A percentile compares a stretch with the other conserved stretches of the same genome.
These are phyloP conservation scores for Psilopogon haemacephalus DNA, from an alignment of 2,113 vertebrate species.

Conservation along the genomic window DNA sequence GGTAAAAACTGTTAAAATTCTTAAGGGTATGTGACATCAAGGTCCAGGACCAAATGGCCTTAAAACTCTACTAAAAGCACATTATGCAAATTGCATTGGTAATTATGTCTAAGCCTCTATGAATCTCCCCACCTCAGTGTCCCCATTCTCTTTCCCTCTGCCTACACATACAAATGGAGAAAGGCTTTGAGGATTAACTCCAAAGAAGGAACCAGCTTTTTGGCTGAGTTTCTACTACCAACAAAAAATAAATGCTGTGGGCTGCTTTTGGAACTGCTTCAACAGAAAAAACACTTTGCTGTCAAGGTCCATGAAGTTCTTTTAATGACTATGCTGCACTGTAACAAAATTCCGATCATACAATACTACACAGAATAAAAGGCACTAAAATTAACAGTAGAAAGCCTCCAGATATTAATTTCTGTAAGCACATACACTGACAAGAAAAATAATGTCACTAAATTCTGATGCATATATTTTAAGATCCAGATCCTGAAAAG, in stretches of 20 bases:
- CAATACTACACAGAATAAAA: background rate
- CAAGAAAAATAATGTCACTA: background rate
- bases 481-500: background rate
- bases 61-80: background rate
- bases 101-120: background rate
- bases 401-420: background rate
- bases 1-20: background rate
- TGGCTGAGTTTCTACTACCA: slow-evolving; percentile 7
- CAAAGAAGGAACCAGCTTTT: background rate
- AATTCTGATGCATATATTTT: background rate
- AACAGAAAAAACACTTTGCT: slow-evolving; percentile 13
- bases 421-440: background rate
- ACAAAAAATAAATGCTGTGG: slow-evolving; percentile 26
- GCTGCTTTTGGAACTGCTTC: slow-evolving; percentile 35
- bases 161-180: background rate
- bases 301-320: background rate
- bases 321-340: background rate
- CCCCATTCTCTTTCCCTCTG: background rate
- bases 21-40: background rate
- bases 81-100: background rate
- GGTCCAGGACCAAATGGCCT: background rate
- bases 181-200: slow-evolving; percentile 22
- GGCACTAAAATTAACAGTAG: background rate
- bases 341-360: slow-evolving; percentile 9
- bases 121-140: background rate